Evolutionary conservation across 2,113 vertebrate genomes (phyloP), one percentile per base, ranked within the genome.

Genomic region (Heteronetta atricapilla): DNA sequence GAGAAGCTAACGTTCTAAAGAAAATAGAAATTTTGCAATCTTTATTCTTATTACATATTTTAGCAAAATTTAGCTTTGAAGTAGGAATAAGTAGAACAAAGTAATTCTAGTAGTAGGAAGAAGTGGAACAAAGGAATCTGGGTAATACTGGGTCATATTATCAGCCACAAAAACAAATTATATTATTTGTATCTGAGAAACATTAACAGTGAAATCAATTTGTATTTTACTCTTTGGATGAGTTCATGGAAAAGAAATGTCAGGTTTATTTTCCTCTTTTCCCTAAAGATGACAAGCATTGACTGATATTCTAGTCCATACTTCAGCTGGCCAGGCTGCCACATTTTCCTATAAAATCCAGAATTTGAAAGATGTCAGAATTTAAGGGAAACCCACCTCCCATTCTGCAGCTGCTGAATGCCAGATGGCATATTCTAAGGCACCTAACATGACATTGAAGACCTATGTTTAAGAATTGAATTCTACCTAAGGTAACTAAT

Each of bases 241-340:
- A 44, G 69, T 73, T 13, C 0, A 34, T 67, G 2, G 25, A 73
- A 69, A 73, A 59, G 60, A 17, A 3, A 0, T 2, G 5, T 13
- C 6, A 25, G 3, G 8, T 92, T 58, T 62, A 44, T 72, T 86
- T 75, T 66, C 6, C 64, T 77, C 3, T 13, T 90, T 86, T 80
- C 18, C 13, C 11, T 72, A 56, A 19, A 3, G 66, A 3, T 17
- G 14, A 25, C 11, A 60, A 38, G 23, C 16, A 60, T 16, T 52
- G 11, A 15, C 55, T 14, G 18, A 20, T 5, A 28, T 52, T 87
- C 81, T 36, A 64, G 4, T 60, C 11, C 64, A 52, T 15, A 1
- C 25, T 81, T 86, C 36, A 59, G 28, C 13, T 81, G 42, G 2
- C 9, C 25, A 74, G 22, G 22, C 4, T 84, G 10, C 17, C 22